Evolutionary conservation across 2,888 invertebrate species (phyloP), one percentile per base, ranked within the genome.

Genomic region (Nephrocerus scutellatus): DNA sequence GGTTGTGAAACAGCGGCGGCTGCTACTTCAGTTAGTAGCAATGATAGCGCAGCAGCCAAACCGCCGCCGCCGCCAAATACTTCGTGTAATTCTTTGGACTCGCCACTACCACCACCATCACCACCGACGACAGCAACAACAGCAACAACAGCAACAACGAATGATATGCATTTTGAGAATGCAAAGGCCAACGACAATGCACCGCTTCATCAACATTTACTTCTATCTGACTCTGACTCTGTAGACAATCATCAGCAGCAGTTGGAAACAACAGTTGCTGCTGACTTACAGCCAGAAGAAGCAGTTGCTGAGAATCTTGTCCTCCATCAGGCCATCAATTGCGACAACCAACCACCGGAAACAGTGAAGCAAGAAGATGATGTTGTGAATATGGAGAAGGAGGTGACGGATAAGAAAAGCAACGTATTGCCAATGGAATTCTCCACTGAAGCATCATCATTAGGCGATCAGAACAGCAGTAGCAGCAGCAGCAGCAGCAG

Each of bases 21-120:
- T 56, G n/a, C 55, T 56, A 5, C 57, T 56, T 5, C 48, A 48
- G 14, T 56, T 58, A 3, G 56, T 57, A 24, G 25, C 56, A n/a
- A 57, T 55, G 15, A 55, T 57, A 5, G 50, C 55, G 16, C 56
- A 54, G 1, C 48, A 51, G 20, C 26, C 28, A 12, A 12, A n/a
- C 30, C 25, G 36, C 30, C 30, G 14, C 40, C 9, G 40, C 30
- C 18, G 36, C 21, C 41, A 39, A 19, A 49, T 41, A 18, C 14
- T 16, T 32, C 29, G 36, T 35, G 25, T 24, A 44, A 15, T 39
- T 32, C 30, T 31, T 31, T 15, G 26, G 10, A 36, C 36, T 51
- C 39, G 49, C 47, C 44, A 56, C 41, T 50, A 46, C 55, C 55
- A 52, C 39, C 48, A 57, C 50, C 36, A 20, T 13, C 10, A 32